Percentiles rank a stretch among this genome's conserved stretches.
These are phyloP conservation scores for Echinarachnius parma DNA, from an alignment of 53 echinoderm and acorn worm genomes.

Conservation along the genomic window DNA sequence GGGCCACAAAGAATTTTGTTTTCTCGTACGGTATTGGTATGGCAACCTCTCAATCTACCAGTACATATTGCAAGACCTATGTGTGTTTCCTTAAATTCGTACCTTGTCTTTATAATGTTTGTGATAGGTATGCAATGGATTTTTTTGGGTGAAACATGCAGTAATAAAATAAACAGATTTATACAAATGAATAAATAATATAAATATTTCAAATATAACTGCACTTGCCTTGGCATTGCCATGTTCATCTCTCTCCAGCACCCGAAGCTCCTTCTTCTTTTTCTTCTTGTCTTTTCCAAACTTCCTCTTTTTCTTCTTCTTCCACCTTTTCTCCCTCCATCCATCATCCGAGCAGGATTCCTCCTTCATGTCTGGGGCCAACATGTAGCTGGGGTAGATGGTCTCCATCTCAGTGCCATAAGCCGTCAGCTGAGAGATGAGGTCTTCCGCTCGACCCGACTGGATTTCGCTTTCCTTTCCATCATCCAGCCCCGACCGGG, in stretches of 20 bases:
- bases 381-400: conserved; percentile 40
- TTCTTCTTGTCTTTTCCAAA: conserved; percentile 58
- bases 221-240: conserved; percentile 30
- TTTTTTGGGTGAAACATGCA: too few relatives aligned
- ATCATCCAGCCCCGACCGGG: conserved; percentile 17
- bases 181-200: too few relatives aligned
- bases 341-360: background rate
- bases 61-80: too few relatives aligned
- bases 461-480: conserved; percentile 24
- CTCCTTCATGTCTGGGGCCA: background rate
- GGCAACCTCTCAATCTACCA: too few relatives aligned
- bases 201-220: too few relatives aligned
- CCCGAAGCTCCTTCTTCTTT: conserved; percentile 41
- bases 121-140: too few relatives aligned
- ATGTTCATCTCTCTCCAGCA: conserved; percentile 52
- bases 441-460: conserved; percentile 59
- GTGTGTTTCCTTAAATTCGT: too few relatives aligned
- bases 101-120: too few relatives aligned
- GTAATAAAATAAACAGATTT: too few relatives aligned
- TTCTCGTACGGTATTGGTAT: too few relatives aligned
- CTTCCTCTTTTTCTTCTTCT: conserved; percentile 63
- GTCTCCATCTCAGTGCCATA: conserved; percentile 42
- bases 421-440: conserved; percentile 61
- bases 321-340: conserved; percentile 30
- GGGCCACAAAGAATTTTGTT: too few relatives aligned